Percentiles rank a stretch among this genome's conserved stretches.
These are phyloP conservation scores for Numenius arquata DNA, from an alignment of 2,113 vertebrate species.

Conservation along the genomic window DNA sequence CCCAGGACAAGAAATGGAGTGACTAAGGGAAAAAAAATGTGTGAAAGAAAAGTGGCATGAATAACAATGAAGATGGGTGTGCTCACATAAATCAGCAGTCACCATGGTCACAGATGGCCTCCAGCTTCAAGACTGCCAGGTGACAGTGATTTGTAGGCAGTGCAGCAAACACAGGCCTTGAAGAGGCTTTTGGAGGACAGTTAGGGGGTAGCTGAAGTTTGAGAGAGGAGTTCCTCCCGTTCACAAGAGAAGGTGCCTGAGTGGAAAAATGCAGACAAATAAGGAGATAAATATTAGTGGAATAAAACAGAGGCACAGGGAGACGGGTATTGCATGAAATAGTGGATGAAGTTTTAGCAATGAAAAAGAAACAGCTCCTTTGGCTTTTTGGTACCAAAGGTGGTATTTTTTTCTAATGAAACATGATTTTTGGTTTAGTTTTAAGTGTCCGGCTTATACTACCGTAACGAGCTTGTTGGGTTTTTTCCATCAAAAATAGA, in stretches of 20 bases:
- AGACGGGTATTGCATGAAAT: background rate
- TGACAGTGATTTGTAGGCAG: constrained; percentile 38
- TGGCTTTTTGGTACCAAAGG: background rate
- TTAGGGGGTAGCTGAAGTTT: background rate
- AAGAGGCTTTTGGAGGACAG: background rate
- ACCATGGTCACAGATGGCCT: constrained; percentile 28
- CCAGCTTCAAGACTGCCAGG: background rate
- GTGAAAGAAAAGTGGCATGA: background rate
- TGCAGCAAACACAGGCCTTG: background rate
- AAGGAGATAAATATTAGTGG: background rate
- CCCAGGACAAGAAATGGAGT: background rate
- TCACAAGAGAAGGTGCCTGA: background rate
- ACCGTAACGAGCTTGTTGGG: background rate
- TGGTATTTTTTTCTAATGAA: background rate
- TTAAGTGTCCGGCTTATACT: background rate
- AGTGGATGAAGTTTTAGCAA: background rate
- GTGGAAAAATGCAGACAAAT: background rate
- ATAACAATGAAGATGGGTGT: constrained; percentile 22
- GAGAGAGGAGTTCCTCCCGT: background rate
- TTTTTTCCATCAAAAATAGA: background rate
- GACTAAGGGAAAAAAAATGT: constrained; percentile 16
- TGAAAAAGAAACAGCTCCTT: background rate
- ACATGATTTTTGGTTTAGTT: background rate
- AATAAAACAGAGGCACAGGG: background rate
- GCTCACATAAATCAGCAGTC: constrained; percentile 39